Percentiles rank a stretch among this genome's conserved stretches.
Conservation (phyloP, 2,113 vertebrate genomes). For the Pseudopipra pipra region DNA sequence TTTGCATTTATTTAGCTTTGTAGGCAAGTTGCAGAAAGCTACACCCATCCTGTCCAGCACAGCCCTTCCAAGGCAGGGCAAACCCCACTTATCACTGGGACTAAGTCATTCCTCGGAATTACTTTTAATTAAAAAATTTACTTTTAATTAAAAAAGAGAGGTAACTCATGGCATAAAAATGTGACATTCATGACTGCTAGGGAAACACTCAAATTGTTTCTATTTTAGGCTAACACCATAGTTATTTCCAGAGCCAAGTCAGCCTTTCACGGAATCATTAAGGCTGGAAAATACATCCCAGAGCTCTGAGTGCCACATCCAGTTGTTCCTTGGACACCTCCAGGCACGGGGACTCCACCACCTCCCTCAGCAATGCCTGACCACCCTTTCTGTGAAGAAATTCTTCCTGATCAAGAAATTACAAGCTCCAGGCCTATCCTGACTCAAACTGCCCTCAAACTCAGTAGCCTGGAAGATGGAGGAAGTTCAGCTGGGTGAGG, state of each 20-base stretch:
- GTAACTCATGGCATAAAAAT: background rate
- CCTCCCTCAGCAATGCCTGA: background rate
- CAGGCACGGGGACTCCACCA: background rate
- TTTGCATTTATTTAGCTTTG: conserved; percentile 61
- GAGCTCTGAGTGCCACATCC: background rate
- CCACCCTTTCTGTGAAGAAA: fast-evolving
- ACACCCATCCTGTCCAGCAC: background rate
- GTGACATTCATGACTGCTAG: background rate
- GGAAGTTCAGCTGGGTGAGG: background rate
- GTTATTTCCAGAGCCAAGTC: background rate
- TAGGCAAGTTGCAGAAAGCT: conserved; percentile 4
- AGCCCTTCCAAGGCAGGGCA: background rate
- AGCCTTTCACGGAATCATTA: background rate
- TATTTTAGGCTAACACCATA: background rate
- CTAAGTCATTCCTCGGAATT: background rate
- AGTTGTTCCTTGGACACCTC: background rate
- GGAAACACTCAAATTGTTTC: background rate
- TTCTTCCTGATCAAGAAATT: fast-evolving
- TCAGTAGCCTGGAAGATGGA: background rate
- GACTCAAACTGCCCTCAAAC: background rate
- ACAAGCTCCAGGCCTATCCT: background rate
- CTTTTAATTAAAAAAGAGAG: conserved; percentile 1
- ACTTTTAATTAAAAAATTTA: background rate
- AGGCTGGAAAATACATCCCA: background rate
- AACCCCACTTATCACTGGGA: conserved; percentile 31